Percentiles rank a stretch among this genome's conserved stretches.
phyloP scores from a whole-genome alignment of 2,113 vertebrate genomes.

The Gobio gobio region DNA sequence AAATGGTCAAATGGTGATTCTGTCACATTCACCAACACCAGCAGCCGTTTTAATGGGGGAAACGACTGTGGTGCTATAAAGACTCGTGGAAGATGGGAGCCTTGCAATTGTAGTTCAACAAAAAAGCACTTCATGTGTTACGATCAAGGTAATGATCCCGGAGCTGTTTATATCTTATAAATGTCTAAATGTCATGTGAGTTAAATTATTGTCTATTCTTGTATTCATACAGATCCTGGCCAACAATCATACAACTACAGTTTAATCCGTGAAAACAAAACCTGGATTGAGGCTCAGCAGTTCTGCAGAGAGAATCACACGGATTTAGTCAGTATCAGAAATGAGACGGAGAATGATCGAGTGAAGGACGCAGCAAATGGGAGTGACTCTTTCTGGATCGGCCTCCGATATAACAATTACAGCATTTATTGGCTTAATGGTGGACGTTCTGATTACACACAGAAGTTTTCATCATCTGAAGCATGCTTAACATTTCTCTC shows the following conservation, averaged over 20 bases:
- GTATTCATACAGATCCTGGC: neutral
- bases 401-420: neutral
- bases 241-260: neutral
- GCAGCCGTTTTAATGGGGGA: too few relatives aligned
- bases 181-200: neutral
- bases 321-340: constrained; percentile 61
- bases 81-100: neutral
- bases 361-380: neutral
- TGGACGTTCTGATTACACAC: too few relatives aligned
- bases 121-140: constrained; percentile 64
- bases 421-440: too few relatives aligned
- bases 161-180: neutral
- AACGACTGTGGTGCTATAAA: neutral
- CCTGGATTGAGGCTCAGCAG: constrained; percentile 63
- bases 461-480: fast-evolving
- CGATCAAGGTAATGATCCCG: constrained; percentile 46
- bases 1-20: constrained; percentile 60
- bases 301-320: constrained; percentile 51
- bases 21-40: neutral
- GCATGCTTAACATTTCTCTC: neutral
- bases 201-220: neutral
- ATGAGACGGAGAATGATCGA: fast-evolving
- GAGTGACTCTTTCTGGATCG: constrained; percentile 62
- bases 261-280: neutral
- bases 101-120: neutral